Conservation (phyloP, 2,113 vertebrate genomes). For the Saccopteryx leptura region DNA sequence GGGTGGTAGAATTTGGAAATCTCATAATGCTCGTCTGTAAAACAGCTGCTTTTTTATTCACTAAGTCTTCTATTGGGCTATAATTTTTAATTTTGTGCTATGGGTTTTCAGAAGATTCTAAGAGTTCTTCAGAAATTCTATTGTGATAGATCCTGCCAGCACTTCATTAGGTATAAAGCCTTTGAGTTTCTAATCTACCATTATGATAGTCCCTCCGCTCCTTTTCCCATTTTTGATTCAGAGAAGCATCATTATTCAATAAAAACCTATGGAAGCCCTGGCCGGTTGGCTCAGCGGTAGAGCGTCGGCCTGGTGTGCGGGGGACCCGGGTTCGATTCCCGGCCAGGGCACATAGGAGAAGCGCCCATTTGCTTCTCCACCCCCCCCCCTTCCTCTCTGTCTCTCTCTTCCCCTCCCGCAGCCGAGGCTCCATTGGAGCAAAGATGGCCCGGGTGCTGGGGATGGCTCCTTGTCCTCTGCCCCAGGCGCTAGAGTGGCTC, state of each 20-base stretch:
- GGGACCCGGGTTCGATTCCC: too few relatives aligned
- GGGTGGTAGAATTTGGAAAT: neutral
- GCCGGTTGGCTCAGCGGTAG: too few relatives aligned
- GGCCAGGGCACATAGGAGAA: too few relatives aligned
- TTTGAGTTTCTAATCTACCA: neutral
- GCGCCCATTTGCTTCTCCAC: too few relatives aligned
- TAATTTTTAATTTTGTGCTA: neutral
- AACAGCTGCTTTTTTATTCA: neutral
- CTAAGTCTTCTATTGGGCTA: neutral
- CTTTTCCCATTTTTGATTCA: neutral
- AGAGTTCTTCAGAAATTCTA: neutral
- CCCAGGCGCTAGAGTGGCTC: too few relatives aligned
- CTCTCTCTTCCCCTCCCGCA: too few relatives aligned
- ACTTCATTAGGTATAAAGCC: neutral
- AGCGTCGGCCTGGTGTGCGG: too few relatives aligned
- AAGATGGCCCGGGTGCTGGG: too few relatives aligned
- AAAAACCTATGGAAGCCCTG: neutral
- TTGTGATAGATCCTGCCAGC: neutral
- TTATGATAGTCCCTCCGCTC: neutral
- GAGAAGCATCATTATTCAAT: neutral
- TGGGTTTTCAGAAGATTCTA: neutral
- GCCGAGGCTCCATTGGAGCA: too few relatives aligned
- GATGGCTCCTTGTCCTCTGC: too few relatives aligned
- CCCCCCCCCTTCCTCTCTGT: too few relatives aligned
- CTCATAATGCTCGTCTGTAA: neutral